A percentile compares a stretch with the other conserved stretches of the same genome.
Evolutionary conservation across 2,113 vertebrate genomes (phyloP).

Genomic region (Coptodon bakossiorum): DNA sequence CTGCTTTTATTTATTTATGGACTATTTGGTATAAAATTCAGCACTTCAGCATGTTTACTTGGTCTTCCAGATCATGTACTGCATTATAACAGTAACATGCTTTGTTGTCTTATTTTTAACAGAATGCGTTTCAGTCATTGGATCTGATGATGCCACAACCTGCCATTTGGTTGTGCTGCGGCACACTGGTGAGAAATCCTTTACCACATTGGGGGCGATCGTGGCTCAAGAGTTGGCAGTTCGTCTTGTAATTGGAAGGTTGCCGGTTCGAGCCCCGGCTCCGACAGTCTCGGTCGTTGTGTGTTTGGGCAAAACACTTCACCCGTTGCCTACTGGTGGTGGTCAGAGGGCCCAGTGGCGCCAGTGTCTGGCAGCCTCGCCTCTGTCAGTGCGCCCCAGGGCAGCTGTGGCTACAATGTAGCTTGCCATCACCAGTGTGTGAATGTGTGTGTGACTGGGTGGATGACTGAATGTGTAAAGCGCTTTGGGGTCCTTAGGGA

Average conservation of each 20-base stretch:
- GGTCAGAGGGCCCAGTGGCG: rapidly evolving
- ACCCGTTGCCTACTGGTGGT: not conserved
- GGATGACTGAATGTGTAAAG: not conserved
- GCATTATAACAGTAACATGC: not conserved
- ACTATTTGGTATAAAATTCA: not conserved
- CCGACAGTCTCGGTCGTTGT: rapidly evolving
- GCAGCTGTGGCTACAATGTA: not conserved
- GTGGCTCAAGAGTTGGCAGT: not conserved
- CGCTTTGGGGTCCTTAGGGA: not conserved
- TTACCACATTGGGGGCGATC: rapidly evolving
- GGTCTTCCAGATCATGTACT: not conserved
- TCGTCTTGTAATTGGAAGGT: not conserved
- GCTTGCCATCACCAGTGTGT: not conserved
- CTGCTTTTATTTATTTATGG: not conserved
- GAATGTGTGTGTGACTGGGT: not conserved
- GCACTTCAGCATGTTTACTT: not conserved
- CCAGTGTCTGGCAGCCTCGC: not conserved
- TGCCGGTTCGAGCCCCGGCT: not conserved
- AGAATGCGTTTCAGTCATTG: constrained; percentile 88
- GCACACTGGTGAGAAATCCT: constrained; percentile 82
- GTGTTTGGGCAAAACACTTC: not conserved
- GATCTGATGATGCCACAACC: constrained; percentile 94
- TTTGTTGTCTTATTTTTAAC: constrained; percentile 12
- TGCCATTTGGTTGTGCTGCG: constrained; percentile 92
- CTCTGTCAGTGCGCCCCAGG: rapidly evolving